Conservation (phyloP, 2,113 vertebrate genomes). For the Corvus cornix region DNA sequence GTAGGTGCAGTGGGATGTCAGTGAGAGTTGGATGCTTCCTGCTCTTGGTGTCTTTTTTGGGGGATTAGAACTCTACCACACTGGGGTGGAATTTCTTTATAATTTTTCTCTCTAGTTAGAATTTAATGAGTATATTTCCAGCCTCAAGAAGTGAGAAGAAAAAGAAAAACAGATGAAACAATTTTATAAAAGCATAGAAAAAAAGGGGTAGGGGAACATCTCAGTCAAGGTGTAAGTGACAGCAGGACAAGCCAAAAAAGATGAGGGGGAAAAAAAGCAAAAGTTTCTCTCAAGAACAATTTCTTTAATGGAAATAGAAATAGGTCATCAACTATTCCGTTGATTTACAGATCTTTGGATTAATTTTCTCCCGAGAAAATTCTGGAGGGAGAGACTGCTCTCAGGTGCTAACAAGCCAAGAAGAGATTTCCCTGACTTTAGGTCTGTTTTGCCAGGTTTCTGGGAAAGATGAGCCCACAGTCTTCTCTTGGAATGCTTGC, state of each 20-base stretch:
- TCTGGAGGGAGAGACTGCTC: neutral
- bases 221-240: neutral
- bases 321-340: neutral
- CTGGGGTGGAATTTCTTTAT: neutral
- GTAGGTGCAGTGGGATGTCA: too few species aligned
- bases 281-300: neutral
- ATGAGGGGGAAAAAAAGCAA: accelerated
- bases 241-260: neutral
- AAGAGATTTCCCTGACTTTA: neutral
- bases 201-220: neutral
- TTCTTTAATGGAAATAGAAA: neutral
- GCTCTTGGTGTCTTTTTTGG: neutral
- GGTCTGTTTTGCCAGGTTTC: neutral
- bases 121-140: neutral
- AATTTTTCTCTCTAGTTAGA: neutral
- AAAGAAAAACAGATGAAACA: neutral
- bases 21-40: neutral
- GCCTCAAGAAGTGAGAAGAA: neutral
- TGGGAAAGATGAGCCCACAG: neutral
- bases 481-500: neutral
- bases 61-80: neutral
- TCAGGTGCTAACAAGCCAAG: neutral
- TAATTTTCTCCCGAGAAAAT: neutral
- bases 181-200: neutral
- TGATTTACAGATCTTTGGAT: neutral